A percentile compares a stretch with the other conserved stretches of the same genome.
phyloP scores from a whole-genome alignment of 2,888 invertebrate species.

The Fissipunctia ypsillon region DNA sequence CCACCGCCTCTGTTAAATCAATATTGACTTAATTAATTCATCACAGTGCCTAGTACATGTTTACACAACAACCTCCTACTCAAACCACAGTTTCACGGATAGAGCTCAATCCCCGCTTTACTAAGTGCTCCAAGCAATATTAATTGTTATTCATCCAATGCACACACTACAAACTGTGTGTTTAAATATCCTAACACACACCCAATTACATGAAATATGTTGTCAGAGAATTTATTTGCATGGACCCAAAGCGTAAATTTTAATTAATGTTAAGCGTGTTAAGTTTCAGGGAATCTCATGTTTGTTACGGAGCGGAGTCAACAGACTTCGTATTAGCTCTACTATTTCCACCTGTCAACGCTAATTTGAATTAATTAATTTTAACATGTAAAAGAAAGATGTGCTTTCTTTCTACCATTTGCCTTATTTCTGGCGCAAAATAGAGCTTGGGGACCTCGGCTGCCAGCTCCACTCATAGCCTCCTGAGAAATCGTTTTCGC shows the following conservation, averaged over 20 bases:
- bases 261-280: constrained; percentile 48
- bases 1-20: constrained; percentile 65
- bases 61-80: constrained; percentile 58
- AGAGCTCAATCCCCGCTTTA: constrained; percentile 14
- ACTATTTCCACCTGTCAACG: constrained; percentile 30
- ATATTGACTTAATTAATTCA: constrained; percentile 76
- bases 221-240: constrained; percentile 41
- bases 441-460: constrained; percentile 16
- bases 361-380: constrained; percentile 41
- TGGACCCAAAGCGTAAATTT: constrained; percentile 26
- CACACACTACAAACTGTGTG: constrained; percentile 24
- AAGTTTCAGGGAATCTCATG: constrained; percentile 42
- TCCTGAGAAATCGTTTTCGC: constrained; percentile 33
- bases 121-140: constrained; percentile 33
- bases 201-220: constrained; percentile 38
- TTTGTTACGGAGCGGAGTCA: constrained; percentile 26
- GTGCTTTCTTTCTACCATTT: constrained; percentile 12
- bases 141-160: constrained; percentile 32
- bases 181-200: constrained; percentile 18
- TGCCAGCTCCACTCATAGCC: constrained; percentile 17
- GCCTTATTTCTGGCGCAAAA: constrained; percentile 32
- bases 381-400: background rate
- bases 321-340: constrained; percentile 30
- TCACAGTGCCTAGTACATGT: constrained; percentile 63
- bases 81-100: constrained; percentile 45